Conservation (phyloP, 2,113 vertebrate genomes). For the Pica pica region DNA sequence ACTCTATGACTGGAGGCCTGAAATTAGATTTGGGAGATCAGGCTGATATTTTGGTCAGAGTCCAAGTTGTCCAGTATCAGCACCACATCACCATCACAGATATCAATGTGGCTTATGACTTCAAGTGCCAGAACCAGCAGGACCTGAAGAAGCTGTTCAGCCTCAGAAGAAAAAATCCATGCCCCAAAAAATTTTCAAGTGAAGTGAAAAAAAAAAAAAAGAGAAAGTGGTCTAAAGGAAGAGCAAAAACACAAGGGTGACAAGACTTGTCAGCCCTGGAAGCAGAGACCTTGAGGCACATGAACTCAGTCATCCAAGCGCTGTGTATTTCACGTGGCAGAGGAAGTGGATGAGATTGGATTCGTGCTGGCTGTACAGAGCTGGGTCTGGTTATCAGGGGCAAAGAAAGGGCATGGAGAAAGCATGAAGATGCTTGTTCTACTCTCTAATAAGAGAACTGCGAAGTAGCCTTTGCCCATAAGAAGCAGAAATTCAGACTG, state of each 20-base stretch:
- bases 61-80: neutral
- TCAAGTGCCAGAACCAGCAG: neutral
- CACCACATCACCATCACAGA: neutral
- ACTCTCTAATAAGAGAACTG: neutral
- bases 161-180: neutral
- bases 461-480: neutral
- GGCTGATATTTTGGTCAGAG: neutral
- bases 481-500: neutral
- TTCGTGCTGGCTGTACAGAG: fast-evolving
- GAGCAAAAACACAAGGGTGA: neutral
- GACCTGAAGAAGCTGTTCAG: neutral
- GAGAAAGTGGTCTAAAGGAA: neutral
- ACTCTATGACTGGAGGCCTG: neutral
- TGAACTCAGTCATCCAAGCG: fast-evolving
- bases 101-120: neutral
- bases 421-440: neutral
- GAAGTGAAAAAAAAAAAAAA: neutral
- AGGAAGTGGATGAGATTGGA: neutral
- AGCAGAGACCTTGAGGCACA: neutral
- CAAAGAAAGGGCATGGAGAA: neutral
- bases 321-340: fast-evolving
- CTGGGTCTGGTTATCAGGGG: neutral
- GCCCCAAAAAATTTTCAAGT: neutral
- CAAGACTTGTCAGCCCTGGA: neutral
- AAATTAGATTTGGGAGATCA: neutral